Conservation (phyloP, 2,797 vertebrate genomes). For the Chiroxiphia lanceolata region DNA sequence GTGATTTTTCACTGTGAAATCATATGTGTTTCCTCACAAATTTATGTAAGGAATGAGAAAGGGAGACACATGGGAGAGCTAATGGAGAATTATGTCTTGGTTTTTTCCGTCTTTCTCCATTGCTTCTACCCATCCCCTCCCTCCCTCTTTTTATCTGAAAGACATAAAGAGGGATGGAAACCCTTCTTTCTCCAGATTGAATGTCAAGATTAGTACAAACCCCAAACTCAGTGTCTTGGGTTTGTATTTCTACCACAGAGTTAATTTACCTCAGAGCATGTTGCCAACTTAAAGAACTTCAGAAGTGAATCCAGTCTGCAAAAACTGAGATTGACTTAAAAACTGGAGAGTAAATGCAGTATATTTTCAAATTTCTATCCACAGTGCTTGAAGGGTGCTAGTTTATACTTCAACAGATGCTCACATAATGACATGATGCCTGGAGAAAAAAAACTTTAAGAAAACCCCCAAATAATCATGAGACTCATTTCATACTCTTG, state of each 20-base stretch:
- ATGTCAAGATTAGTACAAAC: not conserved
- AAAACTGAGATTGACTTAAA: not conserved
- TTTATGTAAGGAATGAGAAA: not conserved
- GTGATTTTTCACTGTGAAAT: not conserved
- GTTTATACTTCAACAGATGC: not conserved
- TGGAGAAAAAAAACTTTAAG: constrained; percentile 53
- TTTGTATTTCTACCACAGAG: not conserved
- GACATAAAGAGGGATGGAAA: not conserved
- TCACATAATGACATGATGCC: constrained; percentile 65
- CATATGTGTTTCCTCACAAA: not conserved
- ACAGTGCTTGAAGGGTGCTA: not conserved
- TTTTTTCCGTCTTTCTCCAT: not conserved
- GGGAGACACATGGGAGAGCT: not conserved
- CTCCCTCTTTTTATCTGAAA: not conserved
- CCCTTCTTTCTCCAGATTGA: not conserved
- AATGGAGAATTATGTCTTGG: rapidly evolving
- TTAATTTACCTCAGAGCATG: not conserved
- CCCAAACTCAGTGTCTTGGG: not conserved
- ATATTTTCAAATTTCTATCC: not conserved
- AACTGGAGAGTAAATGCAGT: not conserved
- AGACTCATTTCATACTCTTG: constrained; percentile 24
- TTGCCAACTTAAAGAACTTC: not conserved
- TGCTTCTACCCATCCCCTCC: not conserved
- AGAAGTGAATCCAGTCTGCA: not conserved
- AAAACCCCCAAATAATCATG: constrained; percentile 22